These are phyloP conservation scores for Troglohyphantes excavatus DNA, from an alignment of 2,888 invertebrate genomes.

Conservation along the genomic window DNA sequence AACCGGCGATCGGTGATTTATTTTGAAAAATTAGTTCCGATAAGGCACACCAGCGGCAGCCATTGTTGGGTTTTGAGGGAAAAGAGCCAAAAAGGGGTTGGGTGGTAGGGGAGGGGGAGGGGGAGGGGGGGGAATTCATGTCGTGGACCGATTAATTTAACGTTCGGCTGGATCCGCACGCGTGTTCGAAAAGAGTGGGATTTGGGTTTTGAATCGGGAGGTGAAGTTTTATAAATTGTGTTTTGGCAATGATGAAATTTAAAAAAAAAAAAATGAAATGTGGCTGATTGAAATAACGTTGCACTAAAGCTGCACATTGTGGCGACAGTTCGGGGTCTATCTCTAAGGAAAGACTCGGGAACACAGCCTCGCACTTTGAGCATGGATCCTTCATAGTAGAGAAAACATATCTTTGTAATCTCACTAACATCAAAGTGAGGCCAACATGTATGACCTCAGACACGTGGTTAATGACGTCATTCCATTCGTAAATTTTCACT, in stretches of 20 bases:
- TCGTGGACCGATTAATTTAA: conserved; percentile 75
- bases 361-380: too few species aligned
- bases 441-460: too few species aligned
- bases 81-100: conserved; percentile 37
- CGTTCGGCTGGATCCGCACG: conserved; percentile 61
- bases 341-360: too few species aligned
- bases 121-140: conserved; percentile 3
- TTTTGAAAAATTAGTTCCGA: conserved; percentile 79
- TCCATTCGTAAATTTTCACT: too few species aligned
- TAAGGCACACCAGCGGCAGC: conserved; percentile 60
- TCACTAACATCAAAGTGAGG: too few species aligned
- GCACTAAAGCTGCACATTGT: too few species aligned
- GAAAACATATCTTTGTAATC: too few species aligned
- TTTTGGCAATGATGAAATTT: neutral
- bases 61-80: conserved; percentile 69
- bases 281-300: too few species aligned
- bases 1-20: conserved; percentile 78
- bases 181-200: neutral
- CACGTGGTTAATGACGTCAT: too few species aligned
- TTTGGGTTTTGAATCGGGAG: neutral
- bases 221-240: neutral
- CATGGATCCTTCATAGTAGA: too few species aligned
- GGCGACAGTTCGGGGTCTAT: too few species aligned
- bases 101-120: neutral
- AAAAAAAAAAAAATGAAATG: too few species aligned